Conservation (phyloP, 2,797 vertebrate genomes). For the Spheniscus humboldti region DNA sequence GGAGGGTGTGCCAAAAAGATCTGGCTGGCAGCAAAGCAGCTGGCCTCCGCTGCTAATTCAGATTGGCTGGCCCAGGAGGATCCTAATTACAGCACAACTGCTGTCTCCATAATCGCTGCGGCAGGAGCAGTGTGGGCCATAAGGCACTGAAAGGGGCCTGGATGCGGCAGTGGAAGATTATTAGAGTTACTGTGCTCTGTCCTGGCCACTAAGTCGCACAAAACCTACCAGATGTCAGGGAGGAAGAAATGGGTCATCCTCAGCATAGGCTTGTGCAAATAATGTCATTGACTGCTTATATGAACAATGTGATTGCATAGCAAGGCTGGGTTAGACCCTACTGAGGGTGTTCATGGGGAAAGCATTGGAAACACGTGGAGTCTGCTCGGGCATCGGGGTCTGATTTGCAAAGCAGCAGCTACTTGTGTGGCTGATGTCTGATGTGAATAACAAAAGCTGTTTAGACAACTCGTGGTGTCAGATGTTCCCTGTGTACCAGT, state of each 20-base stretch:
- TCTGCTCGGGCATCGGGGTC: background rate
- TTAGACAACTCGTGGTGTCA: accelerated
- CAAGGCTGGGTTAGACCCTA: background rate
- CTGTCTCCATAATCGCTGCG: slow-evolving; percentile 63
- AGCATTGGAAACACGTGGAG: accelerated
- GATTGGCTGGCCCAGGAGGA: slow-evolving; percentile 69
- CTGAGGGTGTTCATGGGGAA: background rate
- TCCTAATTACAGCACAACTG: slow-evolving; percentile 71
- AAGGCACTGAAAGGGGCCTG: slow-evolving; percentile 51
- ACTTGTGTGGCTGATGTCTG: background rate
- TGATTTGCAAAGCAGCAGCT: background rate
- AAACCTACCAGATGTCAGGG: slow-evolving; percentile 60
- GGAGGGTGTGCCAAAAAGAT: slow-evolving; percentile 61
- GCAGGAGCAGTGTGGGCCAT: slow-evolving; percentile 54
- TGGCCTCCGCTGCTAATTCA: slow-evolving; percentile 58
- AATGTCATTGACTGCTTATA: background rate
- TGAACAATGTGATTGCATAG: background rate
- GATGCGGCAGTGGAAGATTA: slow-evolving; percentile 33
- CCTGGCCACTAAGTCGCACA: background rate
- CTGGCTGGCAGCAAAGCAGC: slow-evolving; percentile 62
- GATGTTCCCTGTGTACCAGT: background rate
- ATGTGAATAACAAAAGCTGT: background rate
- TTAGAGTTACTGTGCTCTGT: slow-evolving; percentile 4
- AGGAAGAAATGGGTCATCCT: slow-evolving; percentile 39
- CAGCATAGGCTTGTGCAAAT: background rate